These are phyloP conservation scores for Phycodurus eques DNA, from an alignment of 2,113 vertebrate species.

Conservation along the genomic window DNA sequence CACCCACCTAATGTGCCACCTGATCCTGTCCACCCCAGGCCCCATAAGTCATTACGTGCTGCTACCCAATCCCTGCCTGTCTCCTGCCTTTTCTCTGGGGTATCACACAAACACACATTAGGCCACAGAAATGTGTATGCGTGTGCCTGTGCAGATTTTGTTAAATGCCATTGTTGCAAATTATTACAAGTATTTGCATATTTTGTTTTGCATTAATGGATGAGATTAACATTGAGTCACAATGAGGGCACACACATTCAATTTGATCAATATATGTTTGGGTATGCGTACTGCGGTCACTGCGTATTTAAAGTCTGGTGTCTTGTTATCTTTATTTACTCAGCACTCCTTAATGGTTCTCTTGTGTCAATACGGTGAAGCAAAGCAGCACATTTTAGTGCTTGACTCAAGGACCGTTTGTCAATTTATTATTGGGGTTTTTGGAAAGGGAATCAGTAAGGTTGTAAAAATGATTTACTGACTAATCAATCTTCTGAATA, in stretches of 20 bases:
- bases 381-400: background rate
- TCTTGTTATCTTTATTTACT: conserved; percentile 10
- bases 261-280: background rate
- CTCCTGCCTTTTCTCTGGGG: conserved; percentile 25
- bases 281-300: background rate
- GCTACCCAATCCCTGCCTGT: conserved; percentile 40
- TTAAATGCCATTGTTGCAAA: background rate
- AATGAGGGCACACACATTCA: background rate
- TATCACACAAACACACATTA: conserved; percentile 14
- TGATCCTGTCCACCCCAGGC: conserved; percentile 51
- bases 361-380: background rate
- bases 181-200: background rate
- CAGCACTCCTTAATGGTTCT: background rate
- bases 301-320: background rate
- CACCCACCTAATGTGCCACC: conserved; percentile 57
- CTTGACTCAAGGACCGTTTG: background rate
- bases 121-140: conserved; percentile 12
- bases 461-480: background rate
- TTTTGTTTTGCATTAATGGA: background rate
- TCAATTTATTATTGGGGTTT: background rate
- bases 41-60: conserved; percentile 56
- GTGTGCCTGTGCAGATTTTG: background rate
- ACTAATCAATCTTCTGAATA: background rate
- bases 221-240: background rate
- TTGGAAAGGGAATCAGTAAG: background rate